These are phyloP conservation scores for Dipodomys ordii DNA, from an alignment of 2,113 vertebrate species.

Conservation along the genomic window DNA sequence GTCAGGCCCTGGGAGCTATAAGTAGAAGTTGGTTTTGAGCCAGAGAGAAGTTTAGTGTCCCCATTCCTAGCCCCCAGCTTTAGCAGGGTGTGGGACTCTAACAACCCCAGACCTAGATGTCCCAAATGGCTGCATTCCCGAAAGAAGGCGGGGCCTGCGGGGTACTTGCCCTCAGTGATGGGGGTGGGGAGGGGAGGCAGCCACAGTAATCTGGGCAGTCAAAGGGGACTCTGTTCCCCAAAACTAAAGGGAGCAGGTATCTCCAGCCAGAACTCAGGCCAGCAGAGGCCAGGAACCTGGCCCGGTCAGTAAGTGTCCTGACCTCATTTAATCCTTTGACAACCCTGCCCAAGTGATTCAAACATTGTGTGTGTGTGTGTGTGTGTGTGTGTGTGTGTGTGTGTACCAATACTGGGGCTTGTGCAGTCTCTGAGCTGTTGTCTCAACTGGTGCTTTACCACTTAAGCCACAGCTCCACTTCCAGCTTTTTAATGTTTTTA, in stretches of 20 bases:
- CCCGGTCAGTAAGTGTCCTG: too few relatives aligned
- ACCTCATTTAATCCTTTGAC: slow-evolving; percentile 30
- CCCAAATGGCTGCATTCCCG: slow-evolving; percentile 79
- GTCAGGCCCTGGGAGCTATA: background rate
- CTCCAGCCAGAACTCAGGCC: slow-evolving; percentile 18
- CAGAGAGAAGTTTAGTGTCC: background rate
- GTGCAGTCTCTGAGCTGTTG: too few relatives aligned
- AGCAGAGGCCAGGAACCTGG: slow-evolving; percentile 13
- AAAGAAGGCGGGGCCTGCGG: slow-evolving; percentile 78
- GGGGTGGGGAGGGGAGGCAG: slow-evolving; percentile 74
- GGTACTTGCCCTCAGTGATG: slow-evolving; percentile 77
- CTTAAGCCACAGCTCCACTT: too few relatives aligned
- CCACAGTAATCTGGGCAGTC: slow-evolving; percentile 76
- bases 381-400: too few relatives aligned
- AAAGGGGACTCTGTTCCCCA: slow-evolving; percentile 83
- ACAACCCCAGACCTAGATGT: slow-evolving; percentile 82
- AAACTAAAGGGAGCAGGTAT: background rate
- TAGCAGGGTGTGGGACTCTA: slow-evolving; percentile 76
- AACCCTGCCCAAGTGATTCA: background rate
- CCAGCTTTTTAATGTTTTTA: too few relatives aligned
- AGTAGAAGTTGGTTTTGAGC: background rate
- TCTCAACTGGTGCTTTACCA: too few relatives aligned
- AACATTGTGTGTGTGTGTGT: background rate
- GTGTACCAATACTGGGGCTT: too few relatives aligned
- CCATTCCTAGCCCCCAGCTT: slow-evolving; percentile 41